These are phyloP conservation scores for Chromoteleia sp. DNA, from an alignment of 2,888 invertebrate species.

Conservation along the genomic window DNA sequence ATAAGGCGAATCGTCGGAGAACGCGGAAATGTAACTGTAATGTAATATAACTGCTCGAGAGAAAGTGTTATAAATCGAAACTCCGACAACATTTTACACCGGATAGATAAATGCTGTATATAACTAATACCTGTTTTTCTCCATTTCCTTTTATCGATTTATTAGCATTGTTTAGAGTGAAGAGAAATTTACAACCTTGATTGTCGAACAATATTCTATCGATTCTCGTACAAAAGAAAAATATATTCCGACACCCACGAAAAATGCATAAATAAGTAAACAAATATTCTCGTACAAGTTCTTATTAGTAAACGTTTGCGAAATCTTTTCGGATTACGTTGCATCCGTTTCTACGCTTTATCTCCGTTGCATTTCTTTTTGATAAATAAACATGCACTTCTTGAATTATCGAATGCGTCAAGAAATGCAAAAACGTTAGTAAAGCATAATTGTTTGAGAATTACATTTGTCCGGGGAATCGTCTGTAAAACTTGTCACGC, in stretches of 20 bases:
- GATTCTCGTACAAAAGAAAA: conserved; percentile 1
- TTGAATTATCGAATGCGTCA: neutral
- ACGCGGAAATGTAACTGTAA: conserved; percentile 62
- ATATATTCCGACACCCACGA: conserved; percentile 6
- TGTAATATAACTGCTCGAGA: conserved; percentile 49
- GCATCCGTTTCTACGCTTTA: neutral
- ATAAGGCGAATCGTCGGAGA: conserved; percentile 36
- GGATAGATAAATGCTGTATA: conserved; percentile 52
- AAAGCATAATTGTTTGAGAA: conserved; percentile 25
- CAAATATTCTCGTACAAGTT: neutral
- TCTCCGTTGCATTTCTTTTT: conserved; percentile 13
- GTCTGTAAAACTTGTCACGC: conserved; percentile 25
- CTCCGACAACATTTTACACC: conserved; percentile 42
- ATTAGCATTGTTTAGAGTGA: conserved; percentile 48
- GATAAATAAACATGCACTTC: conserved; percentile 1
- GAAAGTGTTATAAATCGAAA: conserved; percentile 68
- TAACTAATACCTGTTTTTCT: conserved; percentile 51
- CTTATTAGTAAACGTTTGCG: neutral
- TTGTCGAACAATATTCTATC: conserved; percentile 46
- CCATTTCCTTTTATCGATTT: conserved; percentile 59
- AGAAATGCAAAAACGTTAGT: conserved; percentile 7
- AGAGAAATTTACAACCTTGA: conserved; percentile 56
- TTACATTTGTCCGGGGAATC: conserved; percentile 27
- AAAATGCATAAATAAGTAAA: neutral
- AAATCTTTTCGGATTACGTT: conserved; percentile 12